Evolutionary conservation across 2,888 invertebrate genomes (phyloP).

Genomic region (Mamestra brassicae): DNA sequence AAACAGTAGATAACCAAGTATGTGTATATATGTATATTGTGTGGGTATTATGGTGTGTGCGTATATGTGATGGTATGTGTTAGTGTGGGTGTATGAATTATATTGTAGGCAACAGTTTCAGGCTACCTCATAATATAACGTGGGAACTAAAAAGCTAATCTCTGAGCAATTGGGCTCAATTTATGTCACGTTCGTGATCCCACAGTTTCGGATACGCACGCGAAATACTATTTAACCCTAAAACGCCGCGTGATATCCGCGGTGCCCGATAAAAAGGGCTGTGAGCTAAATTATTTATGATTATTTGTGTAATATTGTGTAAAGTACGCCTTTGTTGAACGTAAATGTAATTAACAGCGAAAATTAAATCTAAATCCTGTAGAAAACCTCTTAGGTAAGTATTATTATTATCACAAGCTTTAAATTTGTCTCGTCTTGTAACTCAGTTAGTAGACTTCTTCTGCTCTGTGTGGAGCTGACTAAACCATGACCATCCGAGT

Average conservation of each 20-base stretch:
- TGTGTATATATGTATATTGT: no score
- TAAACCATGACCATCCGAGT: no score
- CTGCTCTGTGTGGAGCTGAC: no score
- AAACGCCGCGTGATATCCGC: conserved; percentile 47
- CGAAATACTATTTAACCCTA: conserved; percentile 73
- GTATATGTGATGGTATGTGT: no score
- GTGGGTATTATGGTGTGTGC: no score
- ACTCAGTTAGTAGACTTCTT: no score
- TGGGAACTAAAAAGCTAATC: conserved; percentile 37
- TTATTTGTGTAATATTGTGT: background rate
- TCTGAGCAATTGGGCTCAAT: conserved; percentile 40
- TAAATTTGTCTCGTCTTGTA: no score
- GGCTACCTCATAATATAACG: background rate
- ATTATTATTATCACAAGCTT: no score
- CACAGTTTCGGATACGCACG: conserved; percentile 62
- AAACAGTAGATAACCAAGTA: no score
- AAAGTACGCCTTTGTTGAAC: background rate
- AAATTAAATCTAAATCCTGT: no score
- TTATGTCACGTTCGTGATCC: conserved; percentile 62
- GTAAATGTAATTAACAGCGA: background rate
- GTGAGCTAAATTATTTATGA: conserved; percentile 17
- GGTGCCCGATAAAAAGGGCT: conserved; percentile 14
- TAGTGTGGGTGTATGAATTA: no score
- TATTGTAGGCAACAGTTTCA: conserved; percentile 7
- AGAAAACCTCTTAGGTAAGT: no score